Evolutionary conservation across 2,888 invertebrate species (phyloP), one percentile per base, ranked within the genome.

Genomic region (Petrolisthes manimaculis): DNA sequence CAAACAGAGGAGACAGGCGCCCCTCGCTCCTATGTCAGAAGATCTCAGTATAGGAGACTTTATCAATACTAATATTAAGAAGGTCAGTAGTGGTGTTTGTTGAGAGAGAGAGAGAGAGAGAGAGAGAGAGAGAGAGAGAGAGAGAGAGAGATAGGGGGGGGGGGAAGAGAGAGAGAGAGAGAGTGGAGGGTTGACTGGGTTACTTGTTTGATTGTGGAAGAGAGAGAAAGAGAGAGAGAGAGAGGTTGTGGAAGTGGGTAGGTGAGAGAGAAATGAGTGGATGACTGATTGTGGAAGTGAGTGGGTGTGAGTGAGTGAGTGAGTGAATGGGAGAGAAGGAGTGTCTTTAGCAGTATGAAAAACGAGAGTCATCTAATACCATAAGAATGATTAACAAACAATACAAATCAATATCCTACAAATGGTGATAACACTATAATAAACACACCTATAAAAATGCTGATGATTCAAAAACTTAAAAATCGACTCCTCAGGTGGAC

Each of bases 1-100:
- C 61, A 80, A 71, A 4, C 85, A 79, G 61, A 71, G 69, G 53
- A 51, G 56, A 0, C 81, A 77, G 61, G 91, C 91, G 9, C 91
- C 91, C 51, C 53, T 89, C 21, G 89, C 89, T n/a, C 61, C 79
- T 67, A 84, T 91, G 83, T 86, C 88, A 0, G 91, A 91, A 55
- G 91, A 89, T 9, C 88, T 88, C 51, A 83, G 86, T 55, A 88
- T 91, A 14, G 89, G 89, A 3, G 91, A 91, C 74, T 91, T 89
- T 71, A 89, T 91, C 75, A 74, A 84, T 21, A 89, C 88, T 56
- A 88, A 86, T 53, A 89, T 89, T 21, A 84, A 89, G 82, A 89
- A 89, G 83, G 89, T 90, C 21, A 80, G 88, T 12, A 2, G 51
- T 24, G 51, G n/a, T n/a, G n/a, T n/a, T n/a, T n/a, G n/a, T n/a